Conservation (phyloP, 1,140 invertebrate species). For the Lamellibrachia luymesi region DNA sequence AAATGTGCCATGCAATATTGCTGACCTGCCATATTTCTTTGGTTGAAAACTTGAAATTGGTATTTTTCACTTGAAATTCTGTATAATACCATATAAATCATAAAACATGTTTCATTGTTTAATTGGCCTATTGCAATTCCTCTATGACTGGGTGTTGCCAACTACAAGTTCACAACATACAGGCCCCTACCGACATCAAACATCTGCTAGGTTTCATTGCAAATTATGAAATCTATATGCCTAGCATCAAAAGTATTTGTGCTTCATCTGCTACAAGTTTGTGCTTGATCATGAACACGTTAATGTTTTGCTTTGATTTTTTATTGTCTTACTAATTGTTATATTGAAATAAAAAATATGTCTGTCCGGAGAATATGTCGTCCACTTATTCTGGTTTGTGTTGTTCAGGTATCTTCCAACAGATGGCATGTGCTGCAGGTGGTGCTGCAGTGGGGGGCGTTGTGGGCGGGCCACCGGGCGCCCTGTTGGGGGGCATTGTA, state of each 20-base stretch:
- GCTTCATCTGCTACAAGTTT: too few relatives aligned
- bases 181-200: too few relatives aligned
- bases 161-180: background rate
- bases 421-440: conserved; percentile 41
- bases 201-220: too few relatives aligned
- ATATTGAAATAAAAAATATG: background rate
- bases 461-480: conserved; percentile 39
- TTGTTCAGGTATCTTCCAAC: conserved; percentile 39
- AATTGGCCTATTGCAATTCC: background rate
- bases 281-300: too few relatives aligned
- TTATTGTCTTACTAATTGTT: background rate
- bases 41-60: too few relatives aligned
- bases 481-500: conserved; percentile 39
- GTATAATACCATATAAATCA: background rate
- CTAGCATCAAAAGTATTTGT: too few relatives aligned
- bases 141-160: background rate
- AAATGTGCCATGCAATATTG: too few relatives aligned
- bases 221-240: too few relatives aligned
- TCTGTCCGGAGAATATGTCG: background rate
- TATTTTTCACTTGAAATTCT: background rate
- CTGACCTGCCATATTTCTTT: too few relatives aligned
- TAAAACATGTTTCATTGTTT: background rate
- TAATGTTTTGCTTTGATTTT: too few relatives aligned
- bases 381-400: background rate
- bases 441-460: conserved; percentile 38